A percentile compares a stretch with the other conserved stretches of the same genome.
Conservation (phyloP, 2,797 vertebrate species). For the Schizopygopsis pylzovi region DNA sequence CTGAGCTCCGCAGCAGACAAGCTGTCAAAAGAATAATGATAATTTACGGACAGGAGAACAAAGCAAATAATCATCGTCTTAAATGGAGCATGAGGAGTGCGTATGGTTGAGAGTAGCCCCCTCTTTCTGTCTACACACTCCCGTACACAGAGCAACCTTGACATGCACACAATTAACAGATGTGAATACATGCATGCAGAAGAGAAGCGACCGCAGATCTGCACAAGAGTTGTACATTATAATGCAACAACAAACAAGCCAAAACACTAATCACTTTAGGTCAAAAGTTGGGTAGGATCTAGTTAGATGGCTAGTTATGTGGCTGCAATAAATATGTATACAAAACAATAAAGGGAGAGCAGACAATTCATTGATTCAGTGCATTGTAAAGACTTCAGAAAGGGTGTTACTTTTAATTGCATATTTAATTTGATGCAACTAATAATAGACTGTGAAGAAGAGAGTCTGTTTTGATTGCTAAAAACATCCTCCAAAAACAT, state of each 20-base stretch:
- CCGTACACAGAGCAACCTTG: slow-evolving; percentile 42
- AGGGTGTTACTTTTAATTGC: background rate
- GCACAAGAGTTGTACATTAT: background rate
- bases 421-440: slow-evolving; percentile 6
- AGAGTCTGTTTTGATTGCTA: background rate
- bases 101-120: slow-evolving; percentile 61
- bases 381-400: background rate
- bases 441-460: background rate
- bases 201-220: background rate
- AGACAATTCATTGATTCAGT: background rate
- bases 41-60: slow-evolving; percentile 67
- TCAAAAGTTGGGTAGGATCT: background rate
- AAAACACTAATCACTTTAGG: background rate
- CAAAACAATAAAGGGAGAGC: background rate
- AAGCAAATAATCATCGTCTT: slow-evolving; percentile 71
- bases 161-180: slow-evolving; percentile 54
- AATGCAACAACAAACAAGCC: slow-evolving; percentile 8
- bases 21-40: slow-evolving; percentile 67
- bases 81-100: slow-evolving; percentile 69
- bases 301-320: too few relatives aligned
- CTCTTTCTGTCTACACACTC: slow-evolving; percentile 52
- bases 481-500: too few relatives aligned
- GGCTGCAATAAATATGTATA: background rate
- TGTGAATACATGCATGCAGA: slow-evolving; percentile 37
- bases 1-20: slow-evolving; percentile 58